Evolutionary conservation across 2,797 vertebrate species (phyloP).

Genomic region (Cuculus canorus): DNA sequence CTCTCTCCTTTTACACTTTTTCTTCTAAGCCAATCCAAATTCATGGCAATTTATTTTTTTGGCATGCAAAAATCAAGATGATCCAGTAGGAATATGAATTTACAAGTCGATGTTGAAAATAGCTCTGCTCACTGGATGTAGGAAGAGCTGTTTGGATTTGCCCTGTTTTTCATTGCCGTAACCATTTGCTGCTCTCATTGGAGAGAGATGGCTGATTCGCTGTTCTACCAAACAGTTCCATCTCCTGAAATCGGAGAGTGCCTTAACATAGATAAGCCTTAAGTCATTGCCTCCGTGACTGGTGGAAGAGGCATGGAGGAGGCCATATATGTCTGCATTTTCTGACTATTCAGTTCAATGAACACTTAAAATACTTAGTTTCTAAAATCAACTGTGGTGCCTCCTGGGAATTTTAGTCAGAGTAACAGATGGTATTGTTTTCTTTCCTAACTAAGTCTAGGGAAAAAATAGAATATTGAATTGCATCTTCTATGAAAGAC

Average conservation of each 20-base stretch:
- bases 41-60: neutral
- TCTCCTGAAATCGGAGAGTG: neutral
- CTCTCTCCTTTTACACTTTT: neutral
- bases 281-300: neutral
- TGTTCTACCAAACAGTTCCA: neutral
- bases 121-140: neutral
- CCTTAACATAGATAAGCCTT: neutral
- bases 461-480: neutral
- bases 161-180: neutral
- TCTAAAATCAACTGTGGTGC: neutral
- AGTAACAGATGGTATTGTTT: neutral
- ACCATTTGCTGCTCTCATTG: neutral
- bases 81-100: neutral
- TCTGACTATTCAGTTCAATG: neutral
- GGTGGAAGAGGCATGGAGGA: neutral
- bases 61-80: neutral
- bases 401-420: neutral
- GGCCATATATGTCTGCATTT: neutral
- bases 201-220: neutral
- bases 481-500: neutral
- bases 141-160: neutral
- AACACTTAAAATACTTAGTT: neutral
- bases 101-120: neutral
- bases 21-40: neutral
- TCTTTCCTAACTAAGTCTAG: neutral